Percentiles rank a stretch among this genome's conserved stretches.
These are phyloP conservation scores for Dicaeum eximium DNA, from an alignment of 2,113 vertebrate species.

Conservation along the genomic window DNA sequence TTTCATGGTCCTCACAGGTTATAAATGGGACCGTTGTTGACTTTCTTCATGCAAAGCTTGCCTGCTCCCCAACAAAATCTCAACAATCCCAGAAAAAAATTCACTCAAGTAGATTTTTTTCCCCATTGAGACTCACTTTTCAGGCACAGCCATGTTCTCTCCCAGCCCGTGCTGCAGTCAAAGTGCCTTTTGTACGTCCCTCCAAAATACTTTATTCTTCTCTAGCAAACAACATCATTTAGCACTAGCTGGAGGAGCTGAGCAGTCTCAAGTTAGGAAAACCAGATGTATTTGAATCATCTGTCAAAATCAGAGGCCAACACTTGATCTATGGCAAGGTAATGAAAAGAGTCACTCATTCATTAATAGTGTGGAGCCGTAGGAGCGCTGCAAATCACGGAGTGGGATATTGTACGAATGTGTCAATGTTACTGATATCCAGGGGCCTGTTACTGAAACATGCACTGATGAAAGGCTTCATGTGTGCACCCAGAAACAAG, in stretches of 20 bases:
- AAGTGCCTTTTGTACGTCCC: slow-evolving; percentile 47
- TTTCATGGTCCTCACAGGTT: not conserved
- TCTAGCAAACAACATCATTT: slow-evolving; percentile 54
- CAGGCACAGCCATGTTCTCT: not conserved
- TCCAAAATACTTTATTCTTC: slow-evolving; percentile 64
- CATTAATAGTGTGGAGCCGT: not conserved
- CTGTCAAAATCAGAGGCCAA: slow-evolving; percentile 55
- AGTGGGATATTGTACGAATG: slow-evolving; percentile 43
- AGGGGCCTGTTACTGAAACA: not conserved
- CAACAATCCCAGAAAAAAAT: not conserved
- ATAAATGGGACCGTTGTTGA: slow-evolving; percentile 20
- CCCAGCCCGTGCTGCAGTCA: not conserved
- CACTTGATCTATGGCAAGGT: slow-evolving; percentile 58
- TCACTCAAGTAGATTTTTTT: not conserved
- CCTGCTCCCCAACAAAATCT: not conserved
- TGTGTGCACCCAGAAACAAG: slow-evolving; percentile 12
- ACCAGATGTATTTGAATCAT: slow-evolving; percentile 67
- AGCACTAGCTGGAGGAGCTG: slow-evolving; percentile 40
- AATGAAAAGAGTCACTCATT: slow-evolving; percentile 66
- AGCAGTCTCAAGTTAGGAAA: slow-evolving; percentile 29
- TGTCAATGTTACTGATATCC: slow-evolving; percentile 61
- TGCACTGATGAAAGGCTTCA: slow-evolving; percentile 34
- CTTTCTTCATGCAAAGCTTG: not conserved
- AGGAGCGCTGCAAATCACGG: slow-evolving; percentile 18
- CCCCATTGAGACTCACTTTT: not conserved